These are phyloP conservation scores for Ophonus ardosiacus DNA, from an alignment of 2,888 invertebrate species.

Conservation along the genomic window DNA sequence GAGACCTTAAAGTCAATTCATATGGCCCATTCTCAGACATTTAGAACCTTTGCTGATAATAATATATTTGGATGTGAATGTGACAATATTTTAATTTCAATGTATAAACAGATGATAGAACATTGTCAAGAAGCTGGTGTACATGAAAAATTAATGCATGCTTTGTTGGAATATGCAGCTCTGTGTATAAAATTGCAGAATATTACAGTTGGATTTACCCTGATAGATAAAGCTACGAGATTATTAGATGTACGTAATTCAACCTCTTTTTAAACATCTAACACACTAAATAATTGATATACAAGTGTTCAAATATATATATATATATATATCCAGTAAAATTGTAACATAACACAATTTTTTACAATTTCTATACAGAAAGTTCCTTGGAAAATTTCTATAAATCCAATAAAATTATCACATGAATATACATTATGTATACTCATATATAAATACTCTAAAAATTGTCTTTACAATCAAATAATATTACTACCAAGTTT, in stretches of 20 bases:
- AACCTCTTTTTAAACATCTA: no score
- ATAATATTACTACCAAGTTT: no score
- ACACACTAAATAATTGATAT: constrained; percentile 1
- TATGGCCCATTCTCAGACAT: not conserved
- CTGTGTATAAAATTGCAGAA: constrained; percentile 79
- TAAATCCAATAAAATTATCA: no score
- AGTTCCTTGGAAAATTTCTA: no score
- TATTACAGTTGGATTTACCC: constrained; percentile 78
- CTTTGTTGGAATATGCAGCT: constrained; percentile 79
- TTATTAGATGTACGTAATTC: constrained; percentile 73
- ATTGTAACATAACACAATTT: no score
- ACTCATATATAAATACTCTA: no score
- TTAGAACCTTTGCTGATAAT: constrained; percentile 75
- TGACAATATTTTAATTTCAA: constrained; percentile 77
- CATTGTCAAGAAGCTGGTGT: constrained; percentile 81
- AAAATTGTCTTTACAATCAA: no score
- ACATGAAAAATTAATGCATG: constrained; percentile 77
- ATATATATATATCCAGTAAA: no score
- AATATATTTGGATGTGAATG: constrained; percentile 80
- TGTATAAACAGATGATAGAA: constrained; percentile 79
- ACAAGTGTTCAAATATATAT: no score
- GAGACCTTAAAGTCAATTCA: no score
- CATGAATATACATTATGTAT: no score
- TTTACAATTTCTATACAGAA: no score
- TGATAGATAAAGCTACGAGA: constrained; percentile 77